phyloP scores from a whole-genome alignment of 2,888 invertebrate genomes.

The Lutraria lutraria region DNA sequence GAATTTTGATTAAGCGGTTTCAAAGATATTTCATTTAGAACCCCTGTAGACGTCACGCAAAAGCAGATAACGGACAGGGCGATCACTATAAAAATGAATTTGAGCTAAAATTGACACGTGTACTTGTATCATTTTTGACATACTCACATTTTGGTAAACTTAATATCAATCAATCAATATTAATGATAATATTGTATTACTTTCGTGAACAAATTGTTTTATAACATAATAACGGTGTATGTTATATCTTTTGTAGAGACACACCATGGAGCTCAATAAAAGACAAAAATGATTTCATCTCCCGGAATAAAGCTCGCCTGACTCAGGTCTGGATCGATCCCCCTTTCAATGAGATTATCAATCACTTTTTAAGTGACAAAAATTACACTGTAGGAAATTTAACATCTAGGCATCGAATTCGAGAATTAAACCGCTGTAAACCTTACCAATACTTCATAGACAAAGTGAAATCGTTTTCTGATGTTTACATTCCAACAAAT shows the following conservation, averaged over 20 bases:
- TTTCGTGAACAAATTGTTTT: too few relatives aligned
- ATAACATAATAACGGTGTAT: too few relatives aligned
- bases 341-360: constrained; percentile 32
- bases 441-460: constrained; percentile 54
- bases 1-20: too few relatives aligned
- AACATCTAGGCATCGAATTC: constrained; percentile 37
- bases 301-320: constrained; percentile 47
- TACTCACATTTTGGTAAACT: too few relatives aligned
- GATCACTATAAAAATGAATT: too few relatives aligned
- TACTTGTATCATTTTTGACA: too few relatives aligned
- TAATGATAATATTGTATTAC: too few relatives aligned
- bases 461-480: constrained; percentile 43
- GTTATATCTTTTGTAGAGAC: constrained; percentile 34
- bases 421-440: constrained; percentile 51
- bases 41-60: too few relatives aligned
- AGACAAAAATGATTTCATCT: constrained; percentile 34
- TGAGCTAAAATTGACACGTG: too few relatives aligned
- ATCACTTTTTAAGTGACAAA: constrained; percentile 32
- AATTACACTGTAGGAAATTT: constrained; percentile 40
- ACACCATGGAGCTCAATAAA: constrained; percentile 59
- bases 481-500: constrained; percentile 45
- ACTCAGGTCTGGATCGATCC: constrained; percentile 58
- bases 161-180: too few relatives aligned
- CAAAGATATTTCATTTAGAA: too few relatives aligned
- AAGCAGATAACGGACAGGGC: too few relatives aligned